These are phyloP conservation scores for Typhlichthys subterraneus DNA, from an alignment of 2,797 vertebrate species.

Conservation along the genomic window DNA sequence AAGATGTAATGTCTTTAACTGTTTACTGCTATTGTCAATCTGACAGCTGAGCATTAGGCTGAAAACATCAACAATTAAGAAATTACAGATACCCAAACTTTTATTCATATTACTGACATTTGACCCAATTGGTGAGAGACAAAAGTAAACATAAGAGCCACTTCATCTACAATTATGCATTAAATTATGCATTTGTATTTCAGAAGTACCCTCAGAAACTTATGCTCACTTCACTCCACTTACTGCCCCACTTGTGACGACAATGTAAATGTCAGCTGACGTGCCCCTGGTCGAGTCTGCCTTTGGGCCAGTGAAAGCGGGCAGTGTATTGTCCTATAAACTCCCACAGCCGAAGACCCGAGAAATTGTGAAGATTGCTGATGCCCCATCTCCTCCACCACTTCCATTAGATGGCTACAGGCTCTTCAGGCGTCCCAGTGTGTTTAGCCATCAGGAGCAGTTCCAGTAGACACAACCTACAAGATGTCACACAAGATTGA, in stretches of 20 bases:
- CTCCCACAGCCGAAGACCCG: slow-evolving; percentile 12
- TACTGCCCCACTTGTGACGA: slow-evolving; percentile 22
- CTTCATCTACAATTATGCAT: too few relatives aligned
- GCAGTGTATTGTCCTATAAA: slow-evolving; percentile 18
- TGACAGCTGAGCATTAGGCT: too few relatives aligned
- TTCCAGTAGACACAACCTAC: slow-evolving; percentile 3
- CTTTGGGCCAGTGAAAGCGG: slow-evolving; percentile 16
- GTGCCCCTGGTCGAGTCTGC: slow-evolving; percentile 12
- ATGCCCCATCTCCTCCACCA: slow-evolving; percentile 18
- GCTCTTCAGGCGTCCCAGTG: neutral
- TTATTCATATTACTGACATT: too few relatives aligned
- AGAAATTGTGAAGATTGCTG: neutral
- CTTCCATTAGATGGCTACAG: slow-evolving; percentile 27
- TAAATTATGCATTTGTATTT: neutral
- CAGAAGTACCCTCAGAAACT: slow-evolving; percentile 1
- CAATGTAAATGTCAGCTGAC: slow-evolving; percentile 11
- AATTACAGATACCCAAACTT: too few relatives aligned
- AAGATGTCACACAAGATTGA: slow-evolving; percentile 3
- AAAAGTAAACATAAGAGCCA: too few relatives aligned
- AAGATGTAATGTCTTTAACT: too few relatives aligned
- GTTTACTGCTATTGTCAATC: too few relatives aligned
- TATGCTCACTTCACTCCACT: slow-evolving; percentile 16
- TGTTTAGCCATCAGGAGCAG: too few relatives aligned
- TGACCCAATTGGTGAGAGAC: too few relatives aligned
- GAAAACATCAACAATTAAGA: too few relatives aligned